Evolutionary conservation across 2,797 vertebrate genomes (phyloP).

Genomic region (Leptodactylus fallax): DNA sequence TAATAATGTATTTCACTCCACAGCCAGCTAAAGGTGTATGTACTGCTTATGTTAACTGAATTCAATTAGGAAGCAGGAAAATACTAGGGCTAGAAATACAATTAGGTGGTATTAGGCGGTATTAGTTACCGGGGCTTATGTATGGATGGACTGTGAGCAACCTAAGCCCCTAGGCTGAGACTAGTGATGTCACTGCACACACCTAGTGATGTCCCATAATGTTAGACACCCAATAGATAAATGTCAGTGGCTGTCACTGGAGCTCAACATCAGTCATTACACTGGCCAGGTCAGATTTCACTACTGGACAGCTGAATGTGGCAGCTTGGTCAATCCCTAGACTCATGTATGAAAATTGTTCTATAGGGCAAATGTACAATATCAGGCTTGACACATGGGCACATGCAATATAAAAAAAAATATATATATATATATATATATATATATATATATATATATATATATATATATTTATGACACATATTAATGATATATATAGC

Average conservation of each 20-base stretch:
- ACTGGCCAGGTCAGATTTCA: neutral
- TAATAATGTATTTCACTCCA: slow-evolving; percentile 7
- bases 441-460: no score
- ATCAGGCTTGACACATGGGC: neutral
- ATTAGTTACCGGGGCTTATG: neutral
- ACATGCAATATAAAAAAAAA: no score
- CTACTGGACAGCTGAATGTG: neutral
- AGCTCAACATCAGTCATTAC: neutral
- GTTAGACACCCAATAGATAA: neutral
- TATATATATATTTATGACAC: no score
- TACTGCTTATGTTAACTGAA: neutral
- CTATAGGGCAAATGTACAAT: no score
- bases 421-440: no score
- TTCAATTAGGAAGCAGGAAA: neutral
- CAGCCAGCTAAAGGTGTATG: neutral
- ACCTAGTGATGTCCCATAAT: neutral
- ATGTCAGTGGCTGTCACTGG: neutral
- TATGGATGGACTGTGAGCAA: neutral
- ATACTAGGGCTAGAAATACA: neutral
- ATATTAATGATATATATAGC: no score
- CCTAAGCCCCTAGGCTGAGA: neutral
- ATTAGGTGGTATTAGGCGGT: neutral
- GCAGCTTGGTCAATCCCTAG: neutral
- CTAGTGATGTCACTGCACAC: neutral
- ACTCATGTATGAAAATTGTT: neutral